Evolutionary conservation across 2,113 vertebrate genomes (phyloP), one percentile per base, ranked within the genome.

Genomic region (Anser cygnoides): DNA sequence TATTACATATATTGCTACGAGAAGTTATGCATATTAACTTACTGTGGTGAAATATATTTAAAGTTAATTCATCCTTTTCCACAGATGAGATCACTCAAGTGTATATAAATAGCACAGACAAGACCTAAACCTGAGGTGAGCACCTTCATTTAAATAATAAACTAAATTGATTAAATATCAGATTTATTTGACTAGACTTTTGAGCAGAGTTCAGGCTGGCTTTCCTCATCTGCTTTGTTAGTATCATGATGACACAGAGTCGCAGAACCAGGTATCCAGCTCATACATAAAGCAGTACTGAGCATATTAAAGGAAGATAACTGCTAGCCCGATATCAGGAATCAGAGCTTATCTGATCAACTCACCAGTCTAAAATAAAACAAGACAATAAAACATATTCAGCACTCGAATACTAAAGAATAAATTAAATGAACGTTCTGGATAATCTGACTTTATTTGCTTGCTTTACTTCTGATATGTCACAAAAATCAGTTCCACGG

Each of bases 141-240:
- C 19, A 66, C 31, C 11, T 85, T 39, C 31, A 59, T 92, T 95
- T 78, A 86, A 85, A 74, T 10, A 54, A 70, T 61, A 93, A 93
- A 91, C 52, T 88, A 57, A 92, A 81, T 77, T 89, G 77, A 84
- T 93, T 91, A 96, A 96, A 93, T 63, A 84, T 17, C 58, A 71
- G 61, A 65, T 93, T 89, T 93, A 46, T 91, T 82, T 94, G 95
- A 70, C 46, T 11, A 25, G 63, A 71, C 67, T 93, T 75, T 86
- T 68, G 82, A 86, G 76, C 72, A 55, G 66, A 84, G 52, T 84
- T 96, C 49, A 43, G 91, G 44, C n/a, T 83, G 85, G 37, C 35
- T 88, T 89, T 87, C 66, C 57, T 95, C 35, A 23, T 75, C 52
- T 26, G 2, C 29, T 59, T 31, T 44, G 29, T 70, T 59, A 61